Evolutionary conservation across 1,140 invertebrate species (phyloP).

Genomic region (Popillia japonica): DNA sequence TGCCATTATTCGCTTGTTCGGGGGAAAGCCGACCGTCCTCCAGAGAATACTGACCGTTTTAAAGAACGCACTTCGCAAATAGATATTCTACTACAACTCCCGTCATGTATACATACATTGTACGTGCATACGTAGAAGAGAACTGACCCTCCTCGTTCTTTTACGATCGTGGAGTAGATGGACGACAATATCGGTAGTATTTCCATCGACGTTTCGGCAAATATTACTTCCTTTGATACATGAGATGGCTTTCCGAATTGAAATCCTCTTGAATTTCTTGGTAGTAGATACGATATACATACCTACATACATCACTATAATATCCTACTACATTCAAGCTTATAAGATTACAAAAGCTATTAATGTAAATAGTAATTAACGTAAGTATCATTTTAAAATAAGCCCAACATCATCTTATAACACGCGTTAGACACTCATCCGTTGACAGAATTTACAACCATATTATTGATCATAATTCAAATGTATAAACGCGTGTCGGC

Average conservation of each 20-base stretch:
- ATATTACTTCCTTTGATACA: constrained; percentile 58
- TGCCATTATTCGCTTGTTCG: constrained; percentile 47
- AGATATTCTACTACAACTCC: constrained; percentile 53
- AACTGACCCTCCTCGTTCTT: background rate
- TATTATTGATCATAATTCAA: constrained; percentile 19
- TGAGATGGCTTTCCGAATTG: constrained; percentile 52
- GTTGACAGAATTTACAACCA: background rate
- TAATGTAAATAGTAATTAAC: no score
- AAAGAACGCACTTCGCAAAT: constrained; percentile 56
- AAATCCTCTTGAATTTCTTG: constrained; percentile 46
- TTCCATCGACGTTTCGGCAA: constrained; percentile 48
- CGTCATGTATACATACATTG: background rate
- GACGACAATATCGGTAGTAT: background rate
- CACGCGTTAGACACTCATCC: background rate
- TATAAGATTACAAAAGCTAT: no score
- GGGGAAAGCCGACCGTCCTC: constrained; percentile 46
- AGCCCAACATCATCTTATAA: background rate
- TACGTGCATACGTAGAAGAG: background rate
- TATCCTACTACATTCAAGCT: no score
- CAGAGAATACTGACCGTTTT: constrained; percentile 52
- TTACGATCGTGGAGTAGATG: constrained; percentile 11
- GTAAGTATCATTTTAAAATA: background rate
- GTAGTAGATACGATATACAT: no score
- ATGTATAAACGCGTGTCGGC: background rate
- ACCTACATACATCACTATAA: no score